Base-by-base conservation (phyloP, 2,797 vertebrate species). In the Pseudotriccus pelzelni region DNA sequence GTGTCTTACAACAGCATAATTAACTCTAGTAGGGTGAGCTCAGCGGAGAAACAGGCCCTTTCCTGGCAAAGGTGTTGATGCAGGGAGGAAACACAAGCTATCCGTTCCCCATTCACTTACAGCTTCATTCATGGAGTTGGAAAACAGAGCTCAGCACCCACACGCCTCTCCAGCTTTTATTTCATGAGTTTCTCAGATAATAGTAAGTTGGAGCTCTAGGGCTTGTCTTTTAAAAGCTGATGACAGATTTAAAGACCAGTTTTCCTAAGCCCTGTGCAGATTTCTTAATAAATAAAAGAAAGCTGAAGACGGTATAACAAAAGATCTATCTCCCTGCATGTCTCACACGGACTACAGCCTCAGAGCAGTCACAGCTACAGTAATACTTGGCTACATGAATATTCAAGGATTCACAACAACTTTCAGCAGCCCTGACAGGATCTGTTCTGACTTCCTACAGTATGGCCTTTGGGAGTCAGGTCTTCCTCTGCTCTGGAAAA, bases 241-340 rank as follows among this genome's bases (percentile, higher is more conserved):
- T 89, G 89, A 91, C 83, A 90, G 90, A 39, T 90, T 70, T 90
- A 93, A 92, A 94, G 59, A 94, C 43, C 32, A 23, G 39, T 80
- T 96, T 96, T 92, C 27, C 44, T 67, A 83, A 92, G 22, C 56
- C 10, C 37, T 83, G 37, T 1, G 1, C 34, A 70, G 53, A 80
- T 83, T 88, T 80, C 60, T 90, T 52, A 59, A 63, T 67, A 92
- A 94, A 94, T 59, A 82, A 88, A 95, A 93, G 74, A 75, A 86
- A 84, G 55, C 25, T 47, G 52, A 78, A 95, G 34, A 37, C 30
- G 87, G 9, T 24, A n/a, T 53, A 90, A 87, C 52, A 82, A 84
- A 90, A 89, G 25, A 63, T 47, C 4, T 32, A 34, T 62, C 55
- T 84, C n/a, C 18, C 18, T 76, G 22, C n/a, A 3, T 36, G 16